A percentile compares a stretch with the other conserved stretches of the same genome.
phyloP scores from a whole-genome alignment of 2,797 vertebrate species.

The Mastacembelus armatus region DNA sequence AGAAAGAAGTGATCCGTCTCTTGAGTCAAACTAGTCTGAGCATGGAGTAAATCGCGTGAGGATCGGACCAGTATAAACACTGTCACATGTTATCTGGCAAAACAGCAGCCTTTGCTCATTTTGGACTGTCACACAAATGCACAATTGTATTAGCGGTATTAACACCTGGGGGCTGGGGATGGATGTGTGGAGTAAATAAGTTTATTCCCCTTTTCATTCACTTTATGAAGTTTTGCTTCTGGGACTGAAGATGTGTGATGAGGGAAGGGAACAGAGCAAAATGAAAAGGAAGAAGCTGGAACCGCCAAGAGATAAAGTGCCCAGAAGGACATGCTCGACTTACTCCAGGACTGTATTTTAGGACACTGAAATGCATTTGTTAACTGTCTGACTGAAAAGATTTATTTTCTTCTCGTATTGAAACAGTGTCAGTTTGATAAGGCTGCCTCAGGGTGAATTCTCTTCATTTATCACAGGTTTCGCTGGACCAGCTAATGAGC shows the following conservation, averaged over 20 bases:
- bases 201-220: background rate
- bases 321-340: background rate
- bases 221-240: background rate
- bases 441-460: background rate
- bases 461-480: slow-evolving; percentile 24
- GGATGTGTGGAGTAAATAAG: background rate
- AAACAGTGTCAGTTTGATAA: background rate
- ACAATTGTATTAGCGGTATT: too few species aligned
- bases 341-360: slow-evolving; percentile 13
- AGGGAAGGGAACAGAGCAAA: background rate
- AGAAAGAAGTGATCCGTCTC: too few species aligned
- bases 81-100: too few species aligned
- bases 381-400: background rate
- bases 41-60: too few species aligned
- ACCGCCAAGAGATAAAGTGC: background rate
- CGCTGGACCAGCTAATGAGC: slow-evolving; percentile 27
- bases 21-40: too few species aligned
- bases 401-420: background rate
- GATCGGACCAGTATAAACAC: too few species aligned
- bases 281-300: background rate
- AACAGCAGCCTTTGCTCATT: too few species aligned
- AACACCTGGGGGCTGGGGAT: too few species aligned
- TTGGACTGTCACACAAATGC: too few species aligned
- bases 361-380: slow-evolving; percentile 10
- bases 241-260: background rate